phyloP scores from a whole-genome alignment of 2,797 vertebrate genomes.

The Leuciscus waleckii region DNA sequence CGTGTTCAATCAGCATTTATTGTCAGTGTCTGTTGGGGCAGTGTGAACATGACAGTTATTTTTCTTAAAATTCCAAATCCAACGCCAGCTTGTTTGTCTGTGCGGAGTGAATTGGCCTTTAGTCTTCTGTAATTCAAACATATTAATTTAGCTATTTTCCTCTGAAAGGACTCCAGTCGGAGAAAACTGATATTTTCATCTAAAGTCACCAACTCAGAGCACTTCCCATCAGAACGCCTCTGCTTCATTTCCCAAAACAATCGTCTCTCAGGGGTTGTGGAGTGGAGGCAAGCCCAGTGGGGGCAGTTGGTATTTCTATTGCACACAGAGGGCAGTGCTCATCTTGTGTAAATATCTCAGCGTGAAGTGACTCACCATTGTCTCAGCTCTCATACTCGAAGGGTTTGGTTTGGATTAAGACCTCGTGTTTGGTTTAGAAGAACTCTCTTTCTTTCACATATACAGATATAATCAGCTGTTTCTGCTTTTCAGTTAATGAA shows the following conservation, averaged over 20 bases:
- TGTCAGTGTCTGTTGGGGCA: too few species aligned
- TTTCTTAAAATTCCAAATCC: too few species aligned
- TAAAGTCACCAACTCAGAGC: constrained; percentile 8
- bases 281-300: constrained; percentile 27
- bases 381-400: neutral
- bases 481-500: neutral
- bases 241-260: constrained; percentile 48
- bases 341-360: constrained; percentile 46
- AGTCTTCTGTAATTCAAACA: neutral
- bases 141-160: constrained; percentile 3
- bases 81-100: too few species aligned
- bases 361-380: constrained; percentile 15
- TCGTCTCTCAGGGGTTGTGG: constrained; percentile 23
- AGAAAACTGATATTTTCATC: constrained; percentile 19
- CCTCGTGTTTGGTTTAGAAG: neutral
- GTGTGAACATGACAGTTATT: too few species aligned
- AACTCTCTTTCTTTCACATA: neutral
- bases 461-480: neutral
- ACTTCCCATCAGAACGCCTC: constrained; percentile 29
- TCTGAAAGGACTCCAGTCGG: neutral
- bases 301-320: constrained; percentile 29
- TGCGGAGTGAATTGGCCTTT: too few species aligned
- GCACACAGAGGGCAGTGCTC: constrained; percentile 8
- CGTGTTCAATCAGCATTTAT: too few species aligned
- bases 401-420: constrained; percentile 12